Evolutionary conservation across 35 echinoderm and acorn worm genomes (phyloP).

Genomic region (Acanthaster planci): DNA sequence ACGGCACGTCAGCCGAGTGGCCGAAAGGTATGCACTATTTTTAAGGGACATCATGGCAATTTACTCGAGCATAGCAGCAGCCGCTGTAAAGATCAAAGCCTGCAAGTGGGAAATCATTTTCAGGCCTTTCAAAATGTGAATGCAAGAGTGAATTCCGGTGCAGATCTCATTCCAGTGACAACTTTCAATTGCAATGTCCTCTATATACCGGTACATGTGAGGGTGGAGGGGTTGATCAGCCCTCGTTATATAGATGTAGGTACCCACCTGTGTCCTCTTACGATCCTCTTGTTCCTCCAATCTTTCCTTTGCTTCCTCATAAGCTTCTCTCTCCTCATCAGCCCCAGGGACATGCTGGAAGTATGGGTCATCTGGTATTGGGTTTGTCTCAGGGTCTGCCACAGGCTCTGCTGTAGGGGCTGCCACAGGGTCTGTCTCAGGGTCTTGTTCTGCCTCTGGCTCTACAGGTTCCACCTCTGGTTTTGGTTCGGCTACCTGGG

Average conservation of each 20-base stretch:
- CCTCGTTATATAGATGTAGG: background rate
- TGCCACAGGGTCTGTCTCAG: background rate
- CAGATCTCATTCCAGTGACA: no score
- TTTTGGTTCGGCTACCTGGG: background rate
- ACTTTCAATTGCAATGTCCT: no score
- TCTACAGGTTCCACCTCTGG: constrained; percentile 25
- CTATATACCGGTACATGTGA: no score
- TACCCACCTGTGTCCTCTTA: constrained; percentile 17
- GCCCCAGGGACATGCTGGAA: constrained; percentile 25
- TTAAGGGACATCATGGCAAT: no score
- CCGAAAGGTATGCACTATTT: no score
- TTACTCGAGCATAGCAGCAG: no score
- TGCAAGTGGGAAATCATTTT: no score
- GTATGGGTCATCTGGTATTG: constrained; percentile 60
- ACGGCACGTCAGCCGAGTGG: no score
- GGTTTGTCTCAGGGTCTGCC: background rate
- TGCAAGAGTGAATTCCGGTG: no score
- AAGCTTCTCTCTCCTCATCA: constrained; percentile 49
- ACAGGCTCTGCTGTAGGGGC: background rate
- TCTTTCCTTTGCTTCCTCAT: constrained; percentile 35
- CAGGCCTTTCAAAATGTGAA: no score
- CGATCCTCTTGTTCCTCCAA: constrained; percentile 25
- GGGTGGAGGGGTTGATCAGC: no score
- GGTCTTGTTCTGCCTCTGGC: background rate
- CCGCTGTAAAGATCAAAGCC: no score